Percentiles rank a stretch among this genome's conserved stretches.
These are phyloP conservation scores for Galago senegalensis DNA, from an alignment of 2,797 vertebrate species.

Conservation along the genomic window DNA sequence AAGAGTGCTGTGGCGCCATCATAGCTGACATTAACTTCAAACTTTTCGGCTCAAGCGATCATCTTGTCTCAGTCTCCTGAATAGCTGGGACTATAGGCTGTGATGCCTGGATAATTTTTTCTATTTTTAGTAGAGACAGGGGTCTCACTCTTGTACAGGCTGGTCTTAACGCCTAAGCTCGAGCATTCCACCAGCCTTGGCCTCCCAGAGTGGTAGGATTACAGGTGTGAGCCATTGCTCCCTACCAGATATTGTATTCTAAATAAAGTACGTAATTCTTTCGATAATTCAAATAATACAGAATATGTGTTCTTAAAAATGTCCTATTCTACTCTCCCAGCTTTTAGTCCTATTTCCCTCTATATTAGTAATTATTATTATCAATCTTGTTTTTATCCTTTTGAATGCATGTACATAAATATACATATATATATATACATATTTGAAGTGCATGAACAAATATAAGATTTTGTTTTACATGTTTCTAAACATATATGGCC, in stretches of 20 bases:
- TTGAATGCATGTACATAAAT: background rate
- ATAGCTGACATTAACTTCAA: too few species aligned
- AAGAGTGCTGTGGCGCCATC: too few species aligned
- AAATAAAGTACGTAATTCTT: background rate
- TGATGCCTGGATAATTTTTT: too few species aligned
- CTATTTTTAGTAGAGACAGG: too few species aligned
- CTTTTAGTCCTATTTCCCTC: background rate
- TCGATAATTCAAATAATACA: background rate
- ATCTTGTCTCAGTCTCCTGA: too few species aligned
- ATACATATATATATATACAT: background rate
- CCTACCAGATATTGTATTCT: background rate
- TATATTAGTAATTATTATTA: background rate
- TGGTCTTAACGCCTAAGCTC: too few species aligned
- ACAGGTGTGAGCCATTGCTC: too few species aligned
- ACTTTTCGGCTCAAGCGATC: too few species aligned
- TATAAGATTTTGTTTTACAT: background rate
- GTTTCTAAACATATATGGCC: background rate
- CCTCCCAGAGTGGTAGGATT: too few species aligned
- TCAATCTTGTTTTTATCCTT: conserved; percentile 43
- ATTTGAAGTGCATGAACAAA: background rate
- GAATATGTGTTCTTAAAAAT: conserved; percentile 21
- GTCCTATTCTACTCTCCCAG: background rate
- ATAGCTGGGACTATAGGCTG: too few species aligned
- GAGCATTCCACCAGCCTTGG: too few species aligned
- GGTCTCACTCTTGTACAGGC: too few species aligned